phyloP scores from a whole-genome alignment of 2,113 vertebrate species.

The Ginglymostoma cirratum region DNA sequence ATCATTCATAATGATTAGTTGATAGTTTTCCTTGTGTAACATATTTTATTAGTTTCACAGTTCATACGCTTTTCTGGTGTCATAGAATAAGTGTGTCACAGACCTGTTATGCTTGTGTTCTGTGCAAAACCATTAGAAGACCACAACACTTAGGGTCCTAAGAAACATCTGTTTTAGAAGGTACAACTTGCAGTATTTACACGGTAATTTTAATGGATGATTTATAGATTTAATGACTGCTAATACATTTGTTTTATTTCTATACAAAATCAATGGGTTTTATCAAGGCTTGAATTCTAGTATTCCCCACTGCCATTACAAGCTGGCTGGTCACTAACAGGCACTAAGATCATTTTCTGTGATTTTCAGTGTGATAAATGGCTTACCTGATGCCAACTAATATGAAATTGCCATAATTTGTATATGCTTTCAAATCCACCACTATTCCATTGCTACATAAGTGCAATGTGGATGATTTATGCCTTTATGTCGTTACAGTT shows the following conservation, averaged over 20 bases:
- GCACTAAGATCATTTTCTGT: background rate
- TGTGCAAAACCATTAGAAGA: background rate
- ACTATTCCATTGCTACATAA: background rate
- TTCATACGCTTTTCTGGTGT: background rate
- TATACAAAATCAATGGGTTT: background rate
- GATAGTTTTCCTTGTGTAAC: slow-evolving; percentile 13
- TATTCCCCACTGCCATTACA: background rate
- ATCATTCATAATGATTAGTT: slow-evolving; percentile 15
- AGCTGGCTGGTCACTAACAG: background rate
- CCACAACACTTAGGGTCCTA: background rate
- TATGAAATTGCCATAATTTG: background rate
- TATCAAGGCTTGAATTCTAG: background rate
- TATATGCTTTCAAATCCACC: background rate
- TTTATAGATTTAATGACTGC: background rate
- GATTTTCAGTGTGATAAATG: slow-evolving; percentile 3
- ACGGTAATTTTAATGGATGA: background rate
- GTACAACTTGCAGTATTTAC: background rate
- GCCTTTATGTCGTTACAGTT: background rate
- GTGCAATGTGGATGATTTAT: background rate
- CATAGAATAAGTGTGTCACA: background rate
- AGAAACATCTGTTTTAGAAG: background rate
- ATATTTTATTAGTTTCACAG: slow-evolving; percentile 1
- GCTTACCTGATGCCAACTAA: background rate
- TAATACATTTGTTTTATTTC: background rate
- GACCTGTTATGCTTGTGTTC: background rate